Evolutionary conservation across 2,888 invertebrate genomes (phyloP), one percentile per base, ranked within the genome.

Genomic region (Chloromyia formosa): DNA sequence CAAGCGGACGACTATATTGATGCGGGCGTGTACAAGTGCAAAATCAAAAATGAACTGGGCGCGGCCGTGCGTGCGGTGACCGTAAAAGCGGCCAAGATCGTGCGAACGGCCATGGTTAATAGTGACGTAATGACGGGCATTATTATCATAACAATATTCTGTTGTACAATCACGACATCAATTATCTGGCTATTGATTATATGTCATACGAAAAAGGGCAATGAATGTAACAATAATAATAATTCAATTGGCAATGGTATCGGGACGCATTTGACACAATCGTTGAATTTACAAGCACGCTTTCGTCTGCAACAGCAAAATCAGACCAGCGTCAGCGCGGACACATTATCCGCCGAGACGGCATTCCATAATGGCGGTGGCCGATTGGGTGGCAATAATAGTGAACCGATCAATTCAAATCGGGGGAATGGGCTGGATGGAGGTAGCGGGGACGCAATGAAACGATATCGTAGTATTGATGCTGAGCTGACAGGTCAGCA

Each of bases 141-240:
- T 78, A 93, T 96, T 79, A 91, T 96, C 81, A 94, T 97, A 79
- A 94, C 94, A 2, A 93, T 95, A 0, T 94, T 95, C 54, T 94
- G 94, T 84, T 94, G 96, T 86, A 93, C 96, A 72, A 94, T 97
- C 16, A 92, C 93, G n/a, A 96, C 96, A 7, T 95, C 95, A 0
- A 89, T 94, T 16, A 90, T 95, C 72, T 96, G 96, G 96, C 94
- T 96, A 66, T 91, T 95, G 74, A 94, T 96, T 77, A 95, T 95
- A 80, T 95, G 94, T 84, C 93, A 94, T 82, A 94, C 94, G 3
- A 88, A 94, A 77, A 91, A 92, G 84, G 89, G 90, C 42, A 87
- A 35, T 56, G 68, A 71, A 18, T 54, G 53, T 18, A 64, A 64
- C 18, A 64, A 49, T 5, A 58, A 71, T 42, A 40, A 40, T 9